Conservation (phyloP, 1,140 invertebrate genomes). For the Caerostris extrusa region DNA sequence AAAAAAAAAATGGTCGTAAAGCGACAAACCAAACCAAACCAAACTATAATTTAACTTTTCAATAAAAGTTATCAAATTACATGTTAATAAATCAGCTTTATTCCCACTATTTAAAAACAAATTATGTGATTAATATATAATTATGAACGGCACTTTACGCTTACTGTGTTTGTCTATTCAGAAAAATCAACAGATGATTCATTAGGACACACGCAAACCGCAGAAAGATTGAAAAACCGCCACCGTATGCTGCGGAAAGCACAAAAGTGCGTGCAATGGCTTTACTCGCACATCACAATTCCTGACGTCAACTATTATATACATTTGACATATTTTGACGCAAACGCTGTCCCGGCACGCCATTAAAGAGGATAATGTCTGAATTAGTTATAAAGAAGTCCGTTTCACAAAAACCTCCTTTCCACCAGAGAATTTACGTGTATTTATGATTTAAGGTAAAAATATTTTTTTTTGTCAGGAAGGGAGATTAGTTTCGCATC, state of each 20-base stretch:
- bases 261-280: background rate
- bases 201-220: background rate
- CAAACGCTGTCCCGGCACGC: background rate
- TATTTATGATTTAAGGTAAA: background rate
- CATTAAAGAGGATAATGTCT: background rate
- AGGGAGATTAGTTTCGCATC: too few species aligned
- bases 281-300: background rate
- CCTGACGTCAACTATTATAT: background rate
- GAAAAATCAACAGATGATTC: slow-evolving; percentile 20
- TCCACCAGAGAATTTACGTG: background rate
- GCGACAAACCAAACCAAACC: too few species aligned
- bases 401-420: background rate
- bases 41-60: too few species aligned
- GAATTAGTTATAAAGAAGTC: background rate
- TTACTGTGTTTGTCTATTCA: background rate
- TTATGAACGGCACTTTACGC: too few species aligned
- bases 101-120: too few species aligned
- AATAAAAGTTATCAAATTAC: too few species aligned
- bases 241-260: background rate
- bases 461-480: too few species aligned
- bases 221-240: background rate
- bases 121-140: too few species aligned
- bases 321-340: slow-evolving; percentile 19
- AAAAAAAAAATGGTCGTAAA: too few species aligned
- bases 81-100: too few species aligned